Base-by-base conservation (phyloP, 2,797 vertebrate genomes). In the Alauda arvensis region DNA sequence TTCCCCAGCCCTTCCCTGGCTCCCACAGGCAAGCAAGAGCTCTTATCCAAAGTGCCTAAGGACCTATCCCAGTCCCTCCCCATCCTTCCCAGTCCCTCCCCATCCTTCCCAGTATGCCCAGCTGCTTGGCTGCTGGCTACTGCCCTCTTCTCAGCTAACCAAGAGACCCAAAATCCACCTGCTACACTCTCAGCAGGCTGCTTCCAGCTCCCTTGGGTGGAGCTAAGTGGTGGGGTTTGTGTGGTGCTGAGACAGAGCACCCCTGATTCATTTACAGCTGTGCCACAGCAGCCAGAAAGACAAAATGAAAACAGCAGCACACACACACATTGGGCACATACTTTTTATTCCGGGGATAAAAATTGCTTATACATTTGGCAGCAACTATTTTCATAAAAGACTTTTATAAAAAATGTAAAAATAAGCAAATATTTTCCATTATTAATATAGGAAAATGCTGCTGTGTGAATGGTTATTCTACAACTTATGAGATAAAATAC, bases 341-440 rank as follows among this genome's bases (percentile, higher is more conserved):
- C 83, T 90, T 77, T 95, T 95, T 95, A 95, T 95, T 95, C 65
- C 68, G 94, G 93, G 88, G 85, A 94, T 95, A 95, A 95, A 95
- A 94, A 95, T 90, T 84, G 94, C 94, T 94, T 92, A 92, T 95
- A 95, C 87, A 87, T 91, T 93, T 94, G 85, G 87, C 88, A 95
- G 94, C 88, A 95, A 95, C 93, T 95, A 95, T 95, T 93, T 95
- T 89, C 91, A 94, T 95, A 94, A 94, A 93, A 92, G 90, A 95
- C 93, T 91, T 93, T 95, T 95, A 93, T 88, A 94, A 94, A 94
- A 94, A 96, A 95, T 93, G 95, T 96, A 97, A 96, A 97, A 97
- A 97, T 91, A 93, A 95, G 95, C 96, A 96, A 96, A 95, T 95
- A 96, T 95, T 94, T 95, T 96, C 96, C 96, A 79, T 94, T 90